Evolutionary conservation across 1,140 invertebrate species (phyloP).

Genomic region (Apis cerana): DNA sequence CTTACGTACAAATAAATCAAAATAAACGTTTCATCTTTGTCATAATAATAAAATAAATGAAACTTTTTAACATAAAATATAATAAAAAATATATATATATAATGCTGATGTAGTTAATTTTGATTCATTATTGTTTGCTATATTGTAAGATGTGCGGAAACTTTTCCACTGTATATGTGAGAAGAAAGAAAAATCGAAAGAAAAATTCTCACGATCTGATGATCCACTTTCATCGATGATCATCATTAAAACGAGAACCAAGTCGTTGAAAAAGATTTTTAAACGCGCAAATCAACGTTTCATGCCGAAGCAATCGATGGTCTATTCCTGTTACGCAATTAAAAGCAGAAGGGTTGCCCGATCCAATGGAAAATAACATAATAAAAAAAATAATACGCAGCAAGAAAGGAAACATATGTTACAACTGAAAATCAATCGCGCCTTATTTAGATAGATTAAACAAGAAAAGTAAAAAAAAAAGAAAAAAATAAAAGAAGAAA

Average conservation of each 20-base stretch:
- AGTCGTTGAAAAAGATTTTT: slow-evolving; percentile 26
- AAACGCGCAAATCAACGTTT: slow-evolving; percentile 31
- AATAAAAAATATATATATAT: neutral
- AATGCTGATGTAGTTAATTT: neutral
- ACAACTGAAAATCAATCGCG: neutral
- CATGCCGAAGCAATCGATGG: slow-evolving; percentile 30
- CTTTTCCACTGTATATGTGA: slow-evolving; percentile 3
- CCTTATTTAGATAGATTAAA: neutral
- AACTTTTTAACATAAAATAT: neutral
- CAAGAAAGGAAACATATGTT: neutral
- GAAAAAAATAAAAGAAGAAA: neutral
- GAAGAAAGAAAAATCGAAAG: neutral
- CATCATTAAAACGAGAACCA: slow-evolving; percentile 46
- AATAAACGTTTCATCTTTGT: neutral
- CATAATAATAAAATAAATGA: neutral
- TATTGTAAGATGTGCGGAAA: neutral
- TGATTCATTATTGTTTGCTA: neutral
- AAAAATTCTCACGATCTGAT: slow-evolving; percentile 21
- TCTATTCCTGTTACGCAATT: slow-evolving; percentile 29
- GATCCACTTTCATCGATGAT: neutral
- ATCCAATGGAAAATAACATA: neutral
- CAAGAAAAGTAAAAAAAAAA: neutral
- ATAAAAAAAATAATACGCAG: neutral
- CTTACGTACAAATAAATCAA: neutral
- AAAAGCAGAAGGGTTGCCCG: slow-evolving; percentile 25